Evolutionary conservation across 92 coral and sea anemone species (phyloP).

Genomic region (Phenganax marumi): DNA sequence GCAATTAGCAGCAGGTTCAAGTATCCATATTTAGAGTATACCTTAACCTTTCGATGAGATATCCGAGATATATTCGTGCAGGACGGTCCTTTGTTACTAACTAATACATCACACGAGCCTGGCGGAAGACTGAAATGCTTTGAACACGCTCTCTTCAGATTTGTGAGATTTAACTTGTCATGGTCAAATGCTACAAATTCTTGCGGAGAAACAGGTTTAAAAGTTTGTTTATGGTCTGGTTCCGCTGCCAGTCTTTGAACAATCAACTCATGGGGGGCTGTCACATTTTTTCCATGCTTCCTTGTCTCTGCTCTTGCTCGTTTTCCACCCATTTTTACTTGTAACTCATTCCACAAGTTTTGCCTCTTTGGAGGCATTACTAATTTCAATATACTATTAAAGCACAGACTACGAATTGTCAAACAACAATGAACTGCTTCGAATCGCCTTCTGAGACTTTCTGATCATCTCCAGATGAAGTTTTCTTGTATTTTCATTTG

Average conservation of each 20-base stretch:
- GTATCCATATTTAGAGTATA: not conserved
- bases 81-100: constrained; percentile 61
- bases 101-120: constrained; percentile 52
- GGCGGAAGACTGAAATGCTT: constrained; percentile 53
- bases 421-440: not conserved
- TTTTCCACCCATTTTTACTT: not conserved
- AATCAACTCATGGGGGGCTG: constrained; percentile 57
- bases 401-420: not conserved
- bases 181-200: constrained; percentile 57
- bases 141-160: constrained; percentile 62
- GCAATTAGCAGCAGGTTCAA: not conserved
- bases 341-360: not conserved
- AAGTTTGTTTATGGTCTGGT: constrained; percentile 65
- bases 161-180: constrained; percentile 52
- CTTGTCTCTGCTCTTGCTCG: not conserved
- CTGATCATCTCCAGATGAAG: no score
- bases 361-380: constrained; percentile 11
- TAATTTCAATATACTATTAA: not conserved
- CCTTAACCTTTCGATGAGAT: constrained; percentile 64
- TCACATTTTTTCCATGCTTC: not conserved
- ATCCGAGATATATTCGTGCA: constrained; percentile 50
- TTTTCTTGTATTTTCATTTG: no score
- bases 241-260: constrained; percentile 64
- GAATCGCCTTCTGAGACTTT: not conserved
- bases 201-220: constrained; percentile 55